Percentiles rank a stretch among this genome's conserved stretches.
Evolutionary conservation across 2,888 invertebrate species (phyloP).

Genomic region (Drosophila niveifrons): DNA sequence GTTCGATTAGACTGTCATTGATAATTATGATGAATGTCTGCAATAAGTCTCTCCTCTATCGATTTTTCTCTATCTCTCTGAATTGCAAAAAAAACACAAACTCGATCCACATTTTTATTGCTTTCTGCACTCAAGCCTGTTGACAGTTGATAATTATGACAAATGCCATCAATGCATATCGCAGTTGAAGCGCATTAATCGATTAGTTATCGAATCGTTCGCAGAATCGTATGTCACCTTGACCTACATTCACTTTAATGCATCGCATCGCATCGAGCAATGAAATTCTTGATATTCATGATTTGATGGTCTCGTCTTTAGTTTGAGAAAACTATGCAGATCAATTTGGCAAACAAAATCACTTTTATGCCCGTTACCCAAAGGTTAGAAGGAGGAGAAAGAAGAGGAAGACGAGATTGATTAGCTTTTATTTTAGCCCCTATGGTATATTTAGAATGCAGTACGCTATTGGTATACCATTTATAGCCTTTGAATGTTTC

Average conservation of each 20-base stretch:
- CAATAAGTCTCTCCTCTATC: background rate
- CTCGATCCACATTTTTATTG: background rate
- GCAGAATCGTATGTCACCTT: background rate
- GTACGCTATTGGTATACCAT: no score
- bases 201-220: background rate
- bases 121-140: background rate
- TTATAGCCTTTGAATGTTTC: no score
- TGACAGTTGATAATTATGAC: background rate
- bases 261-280: no score
- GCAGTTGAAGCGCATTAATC: background rate
- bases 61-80: background rate
- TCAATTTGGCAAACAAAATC: no score
- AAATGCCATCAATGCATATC: background rate
- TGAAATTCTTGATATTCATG: no score
- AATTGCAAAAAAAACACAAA: background rate
- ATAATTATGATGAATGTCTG: slow-evolving; percentile 1
- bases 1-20: background rate
- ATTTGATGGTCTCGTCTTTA: no score
- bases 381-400: no score
- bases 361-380: no score
- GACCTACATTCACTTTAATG: background rate
- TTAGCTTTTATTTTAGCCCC: no score
- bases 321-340: no score
- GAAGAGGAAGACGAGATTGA: no score
- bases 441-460: no score